These are phyloP conservation scores for Brenthis ino DNA, from an alignment of 2,888 invertebrate species.

Conservation along the genomic window DNA sequence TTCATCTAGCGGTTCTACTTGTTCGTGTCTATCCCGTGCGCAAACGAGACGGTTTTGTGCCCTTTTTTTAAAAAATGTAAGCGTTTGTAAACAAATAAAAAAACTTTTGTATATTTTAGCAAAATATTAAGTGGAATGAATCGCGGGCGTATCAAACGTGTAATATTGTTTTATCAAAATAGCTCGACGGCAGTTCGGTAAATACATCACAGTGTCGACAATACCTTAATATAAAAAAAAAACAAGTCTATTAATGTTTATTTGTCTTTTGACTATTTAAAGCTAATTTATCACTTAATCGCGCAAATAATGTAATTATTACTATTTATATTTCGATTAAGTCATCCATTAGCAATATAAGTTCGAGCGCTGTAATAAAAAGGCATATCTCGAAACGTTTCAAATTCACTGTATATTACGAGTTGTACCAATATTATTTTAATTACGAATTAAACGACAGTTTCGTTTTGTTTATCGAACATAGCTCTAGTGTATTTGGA, in stretches of 20 bases:
- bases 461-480: slow-evolving; percentile 75
- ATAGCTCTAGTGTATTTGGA: slow-evolving; percentile 75
- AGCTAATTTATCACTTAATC: too few relatives aligned
- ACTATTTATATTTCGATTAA: not conserved
- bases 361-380: not conserved
- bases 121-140: slow-evolving; percentile 77
- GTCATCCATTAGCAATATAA: not conserved
- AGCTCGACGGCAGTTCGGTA: slow-evolving; percentile 24
- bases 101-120: slow-evolving; percentile 67
- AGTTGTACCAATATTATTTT: slow-evolving; percentile 42
- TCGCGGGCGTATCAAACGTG: slow-evolving; percentile 65
- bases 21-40: slow-evolving; percentile 31
- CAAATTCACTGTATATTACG: not conserved
- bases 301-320: too few relatives aligned
- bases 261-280: too few relatives aligned
- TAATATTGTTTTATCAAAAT: slow-evolving; percentile 40
- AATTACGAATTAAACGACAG: slow-evolving; percentile 68
- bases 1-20: slow-evolving; percentile 44
- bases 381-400: not conserved
- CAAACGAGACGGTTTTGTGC: slow-evolving; percentile 41
- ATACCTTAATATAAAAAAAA: not conserved
- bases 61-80: slow-evolving; percentile 47
- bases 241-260: not conserved
- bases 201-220: slow-evolving; percentile 34
- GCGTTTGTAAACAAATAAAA: slow-evolving; percentile 63